phyloP scores from a whole-genome alignment of 2,113 vertebrate species.

The Bathybates hornii region DNA sequence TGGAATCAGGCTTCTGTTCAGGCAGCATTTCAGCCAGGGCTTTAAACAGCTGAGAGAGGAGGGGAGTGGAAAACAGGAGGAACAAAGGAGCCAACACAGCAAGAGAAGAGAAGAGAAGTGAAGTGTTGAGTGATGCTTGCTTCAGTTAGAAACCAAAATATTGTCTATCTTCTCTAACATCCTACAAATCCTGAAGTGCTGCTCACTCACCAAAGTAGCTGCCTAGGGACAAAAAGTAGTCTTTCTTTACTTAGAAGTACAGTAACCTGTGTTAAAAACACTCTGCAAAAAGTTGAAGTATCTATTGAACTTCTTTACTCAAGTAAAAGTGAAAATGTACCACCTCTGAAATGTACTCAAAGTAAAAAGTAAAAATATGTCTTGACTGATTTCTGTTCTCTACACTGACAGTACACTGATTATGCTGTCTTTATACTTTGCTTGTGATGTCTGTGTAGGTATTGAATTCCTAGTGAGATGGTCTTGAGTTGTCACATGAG shows the following conservation, averaged over 20 bases:
- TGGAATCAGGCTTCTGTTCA: too few relatives aligned
- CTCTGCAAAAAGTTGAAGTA: not conserved
- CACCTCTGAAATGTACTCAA: not conserved
- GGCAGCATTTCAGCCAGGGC: too few relatives aligned
- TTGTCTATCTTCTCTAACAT: not conserved
- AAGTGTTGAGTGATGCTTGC: too few relatives aligned
- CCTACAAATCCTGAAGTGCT: not conserved
- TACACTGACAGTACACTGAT: not conserved
- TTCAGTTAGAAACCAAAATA: not conserved
- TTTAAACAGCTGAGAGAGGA: too few relatives aligned
- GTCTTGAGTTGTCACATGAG: not conserved
- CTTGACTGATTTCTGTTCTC: not conserved
- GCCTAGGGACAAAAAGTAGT: not conserved
- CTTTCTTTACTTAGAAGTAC: not conserved
- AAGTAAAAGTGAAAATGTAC: not conserved
- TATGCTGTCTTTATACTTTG: not conserved
- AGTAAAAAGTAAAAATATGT: not conserved
- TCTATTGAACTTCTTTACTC: not conserved
- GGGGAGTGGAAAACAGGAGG: too few relatives aligned
- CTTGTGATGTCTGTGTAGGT: rapidly evolving
- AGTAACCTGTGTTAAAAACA: not conserved
- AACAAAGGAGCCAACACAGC: too few relatives aligned
- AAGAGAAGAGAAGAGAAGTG: too few relatives aligned
- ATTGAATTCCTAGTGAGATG: not conserved
- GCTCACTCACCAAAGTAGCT: not conserved